These are phyloP conservation scores for Idaea dimidiata DNA, from an alignment of 2,888 invertebrate species.

Conservation along the genomic window DNA sequence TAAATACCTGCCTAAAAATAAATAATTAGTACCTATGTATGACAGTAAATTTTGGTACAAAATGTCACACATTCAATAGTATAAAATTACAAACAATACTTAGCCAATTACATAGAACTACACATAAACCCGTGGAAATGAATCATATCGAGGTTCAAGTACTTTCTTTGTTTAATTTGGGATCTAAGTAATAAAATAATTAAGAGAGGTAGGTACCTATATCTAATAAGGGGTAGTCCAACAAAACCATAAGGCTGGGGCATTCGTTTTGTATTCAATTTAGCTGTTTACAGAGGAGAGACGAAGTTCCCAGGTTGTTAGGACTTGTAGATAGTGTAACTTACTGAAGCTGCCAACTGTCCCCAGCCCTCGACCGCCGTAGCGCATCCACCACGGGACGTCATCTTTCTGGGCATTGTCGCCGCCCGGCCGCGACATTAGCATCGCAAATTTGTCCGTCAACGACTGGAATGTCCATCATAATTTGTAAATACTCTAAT, in stretches of 20 bases:
- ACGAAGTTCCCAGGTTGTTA: slow-evolving; percentile 2
- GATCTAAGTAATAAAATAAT: not conserved
- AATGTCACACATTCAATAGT: too few relatives aligned
- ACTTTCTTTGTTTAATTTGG: not conserved
- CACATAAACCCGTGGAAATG: not conserved
- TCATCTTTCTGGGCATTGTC: slow-evolving; percentile 89
- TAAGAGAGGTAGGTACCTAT: not conserved
- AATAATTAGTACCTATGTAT: too few relatives aligned
- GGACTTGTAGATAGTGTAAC: slow-evolving; percentile 38
- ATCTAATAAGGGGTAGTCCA: not conserved
- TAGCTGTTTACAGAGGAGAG: not conserved
- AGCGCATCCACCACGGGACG: slow-evolving; percentile 94
- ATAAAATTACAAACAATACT: too few relatives aligned
- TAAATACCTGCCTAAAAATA: too few relatives aligned
- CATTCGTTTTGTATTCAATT: not conserved
- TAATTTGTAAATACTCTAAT: slow-evolving; percentile 31
- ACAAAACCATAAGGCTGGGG: not conserved
- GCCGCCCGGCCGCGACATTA: slow-evolving; percentile 91
- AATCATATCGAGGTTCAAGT: not conserved
- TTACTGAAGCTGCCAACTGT: slow-evolving; percentile 92
- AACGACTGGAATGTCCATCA: slow-evolving; percentile 82
- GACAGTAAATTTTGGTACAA: too few relatives aligned
- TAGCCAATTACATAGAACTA: too few relatives aligned
- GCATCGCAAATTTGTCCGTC: slow-evolving; percentile 88
- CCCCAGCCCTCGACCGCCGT: slow-evolving; percentile 90